These are phyloP conservation scores for Psylliodes chrysocephalus DNA, from an alignment of 2,888 invertebrate species.

Conservation along the genomic window DNA sequence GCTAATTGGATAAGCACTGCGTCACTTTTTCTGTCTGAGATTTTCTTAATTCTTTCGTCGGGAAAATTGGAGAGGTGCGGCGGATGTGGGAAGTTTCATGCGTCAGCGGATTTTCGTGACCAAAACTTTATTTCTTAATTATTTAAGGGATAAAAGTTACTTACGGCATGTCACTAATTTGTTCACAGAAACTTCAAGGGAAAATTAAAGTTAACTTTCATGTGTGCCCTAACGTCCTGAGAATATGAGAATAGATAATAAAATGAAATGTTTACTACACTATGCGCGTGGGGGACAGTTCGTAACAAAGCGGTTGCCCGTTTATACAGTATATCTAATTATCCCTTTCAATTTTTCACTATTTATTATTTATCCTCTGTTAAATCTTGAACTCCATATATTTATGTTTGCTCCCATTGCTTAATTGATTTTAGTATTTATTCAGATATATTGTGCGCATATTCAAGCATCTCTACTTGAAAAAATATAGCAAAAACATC, in stretches of 20 bases:
- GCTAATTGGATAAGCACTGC: constrained; percentile 31
- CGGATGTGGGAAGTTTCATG: constrained; percentile 31
- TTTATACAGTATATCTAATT: too few relatives aligned
- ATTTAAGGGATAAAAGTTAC: constrained; percentile 33
- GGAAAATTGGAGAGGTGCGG: constrained; percentile 27
- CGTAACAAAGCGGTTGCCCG: too few relatives aligned
- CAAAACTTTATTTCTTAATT: constrained; percentile 34
- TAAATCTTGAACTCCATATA: too few relatives aligned
- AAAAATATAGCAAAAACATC: too few relatives aligned
- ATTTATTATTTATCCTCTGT: too few relatives aligned
- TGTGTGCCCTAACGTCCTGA: neutral
- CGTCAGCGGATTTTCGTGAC: constrained; percentile 27
- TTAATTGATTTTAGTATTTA: too few relatives aligned
- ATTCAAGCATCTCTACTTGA: too few relatives aligned
- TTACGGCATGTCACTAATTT: constrained; percentile 17
- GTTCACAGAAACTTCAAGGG: constrained; percentile 13
- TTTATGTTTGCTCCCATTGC: too few relatives aligned
- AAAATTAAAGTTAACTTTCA: constrained; percentile 3
- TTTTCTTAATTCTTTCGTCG: constrained; percentile 30
- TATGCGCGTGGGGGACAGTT: too few relatives aligned
- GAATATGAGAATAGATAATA: neutral
- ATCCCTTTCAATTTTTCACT: too few relatives aligned
- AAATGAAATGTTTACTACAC: too few relatives aligned
- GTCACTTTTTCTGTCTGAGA: constrained; percentile 21
- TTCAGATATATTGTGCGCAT: too few relatives aligned